Base-by-base conservation (phyloP, 2,113 vertebrate genomes). In the Eulemur rufifrons region DNA sequence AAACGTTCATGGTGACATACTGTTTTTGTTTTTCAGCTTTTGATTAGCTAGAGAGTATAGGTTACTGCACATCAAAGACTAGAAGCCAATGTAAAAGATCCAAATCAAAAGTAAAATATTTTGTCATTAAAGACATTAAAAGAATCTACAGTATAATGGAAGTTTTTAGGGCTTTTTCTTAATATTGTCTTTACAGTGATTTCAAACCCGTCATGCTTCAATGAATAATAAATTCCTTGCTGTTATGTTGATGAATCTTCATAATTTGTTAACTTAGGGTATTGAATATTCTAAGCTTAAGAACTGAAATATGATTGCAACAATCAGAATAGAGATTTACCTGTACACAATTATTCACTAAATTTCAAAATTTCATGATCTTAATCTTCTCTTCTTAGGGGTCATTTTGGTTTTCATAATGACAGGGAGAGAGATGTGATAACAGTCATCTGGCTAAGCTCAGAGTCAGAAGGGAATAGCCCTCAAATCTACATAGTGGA, bases 401-500 rank as follows among this genome's bases (percentile, higher is more conserved):
- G 23, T 12, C 6, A 25, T 50, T 85, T 86, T 42, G 2, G n/a
- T 59, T 95, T 71, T 74, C 32, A 61, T 64, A 17, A 8, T 18
- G 34, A 52, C 34, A 50, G 27, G 20, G n/a, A 32, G 47, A 37
- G 77, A 71, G 8, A 21, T 86, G 6, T 29, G 32, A n/a, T 42
- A 34, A 45, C 6, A 18, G 6, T 56, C 1, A 1, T 64, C 27
- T 20, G 27, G 29, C 47, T 61, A 54, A 61, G 61, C 25, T n/a
- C 8, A 42, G 54, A 11, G 18, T 34, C 17, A 34, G 50, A 39
- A 11, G 21, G 73, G 83, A 77, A 50, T 23, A 5, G 0, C 17
- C 13, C 11, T 45, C 29, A 5, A 9, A 11, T 4, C 8, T 34
- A 11, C 18, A 2, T 8, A 27, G 14, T 6, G 23, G 12, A 29